Evolutionary conservation across 2,888 invertebrate genomes (phyloP), one percentile per base, ranked within the genome.

Genomic region (Nymphalis polychloros): DNA sequence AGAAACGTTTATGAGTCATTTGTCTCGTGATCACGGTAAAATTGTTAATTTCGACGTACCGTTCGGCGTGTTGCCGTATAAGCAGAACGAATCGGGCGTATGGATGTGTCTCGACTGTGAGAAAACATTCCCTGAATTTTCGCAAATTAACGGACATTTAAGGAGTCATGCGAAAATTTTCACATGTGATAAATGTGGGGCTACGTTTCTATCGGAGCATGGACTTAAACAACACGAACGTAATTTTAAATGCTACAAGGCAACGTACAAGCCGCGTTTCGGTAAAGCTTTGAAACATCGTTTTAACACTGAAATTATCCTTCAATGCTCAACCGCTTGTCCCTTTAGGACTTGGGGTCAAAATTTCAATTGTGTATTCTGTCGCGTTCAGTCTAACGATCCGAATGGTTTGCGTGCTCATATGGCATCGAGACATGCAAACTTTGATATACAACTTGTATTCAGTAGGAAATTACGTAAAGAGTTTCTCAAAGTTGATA

Each of bases 261-360:
- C 89, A 6, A 86, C 89, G 0, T 92, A 91, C 59, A 90, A 90
- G 68, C 91, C 91, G 1, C 81, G 91, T 3, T 92, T 87, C 52
- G 91, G 91, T 0, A 89, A 90, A 77, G 85, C 89, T 2, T 76
- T 91, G 59, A 89, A 91, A 75, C 86, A 91, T 76, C 84, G 88
- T 47, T 88, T 87, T 31, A 92, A 91, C 72, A 90, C 90, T 1
- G 91, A 91, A 73, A 90, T 91, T 17, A 92, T 92, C 66, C 76
- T 92, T 1, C 88, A 91, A 72, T 91, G 90, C 75, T 92, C 91
- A 6, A 92, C 91, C 0, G 92, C 90, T 2, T 86, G 87, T 53
- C 92, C 92, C 0, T 92, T 92, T 55, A 82, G 92, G 53, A 91
- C 90, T 31, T 91, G 91, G 91, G 91, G 90, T 0, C 90, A 91